Evolutionary conservation across 2,797 vertebrate genomes (phyloP).

Genomic region (Acanthis flammea): DNA sequence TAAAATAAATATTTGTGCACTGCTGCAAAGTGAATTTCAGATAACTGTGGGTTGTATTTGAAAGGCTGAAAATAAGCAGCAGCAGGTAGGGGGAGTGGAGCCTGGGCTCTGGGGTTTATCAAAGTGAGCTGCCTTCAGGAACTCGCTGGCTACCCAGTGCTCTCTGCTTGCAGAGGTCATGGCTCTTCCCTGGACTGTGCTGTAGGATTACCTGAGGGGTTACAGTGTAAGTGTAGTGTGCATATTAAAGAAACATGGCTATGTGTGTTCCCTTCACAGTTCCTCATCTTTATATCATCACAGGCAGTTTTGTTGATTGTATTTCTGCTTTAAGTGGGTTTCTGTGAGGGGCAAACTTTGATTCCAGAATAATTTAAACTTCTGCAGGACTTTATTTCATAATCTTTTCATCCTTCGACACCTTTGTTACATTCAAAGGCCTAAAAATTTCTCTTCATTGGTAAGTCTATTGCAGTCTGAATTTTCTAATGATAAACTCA

Average conservation of each 20-base stretch:
- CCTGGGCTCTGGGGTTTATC: background rate
- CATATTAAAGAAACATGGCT: background rate
- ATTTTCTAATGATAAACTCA: background rate
- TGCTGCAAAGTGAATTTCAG: background rate
- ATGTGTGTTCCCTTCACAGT: background rate
- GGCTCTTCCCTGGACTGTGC: background rate
- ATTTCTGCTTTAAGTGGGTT: background rate
- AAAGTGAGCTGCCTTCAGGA: background rate
- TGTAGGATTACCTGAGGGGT: background rate
- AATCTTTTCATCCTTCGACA: background rate
- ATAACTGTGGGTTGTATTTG: background rate
- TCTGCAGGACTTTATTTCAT: background rate
- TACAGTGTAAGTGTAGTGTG: background rate
- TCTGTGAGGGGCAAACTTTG: background rate
- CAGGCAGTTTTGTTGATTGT: background rate
- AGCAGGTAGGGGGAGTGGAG: background rate
- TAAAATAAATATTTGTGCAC: background rate
- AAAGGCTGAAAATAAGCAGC: background rate
- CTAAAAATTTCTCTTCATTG: background rate
- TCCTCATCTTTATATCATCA: background rate
- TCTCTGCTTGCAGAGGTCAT: background rate
- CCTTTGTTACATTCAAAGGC: background rate
- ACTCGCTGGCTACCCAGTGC: fast-evolving
- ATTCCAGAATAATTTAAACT: background rate
- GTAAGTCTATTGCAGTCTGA: background rate